Evolutionary conservation across 2,888 invertebrate genomes (phyloP).

Genomic region (Subacronicta megacephala): DNA sequence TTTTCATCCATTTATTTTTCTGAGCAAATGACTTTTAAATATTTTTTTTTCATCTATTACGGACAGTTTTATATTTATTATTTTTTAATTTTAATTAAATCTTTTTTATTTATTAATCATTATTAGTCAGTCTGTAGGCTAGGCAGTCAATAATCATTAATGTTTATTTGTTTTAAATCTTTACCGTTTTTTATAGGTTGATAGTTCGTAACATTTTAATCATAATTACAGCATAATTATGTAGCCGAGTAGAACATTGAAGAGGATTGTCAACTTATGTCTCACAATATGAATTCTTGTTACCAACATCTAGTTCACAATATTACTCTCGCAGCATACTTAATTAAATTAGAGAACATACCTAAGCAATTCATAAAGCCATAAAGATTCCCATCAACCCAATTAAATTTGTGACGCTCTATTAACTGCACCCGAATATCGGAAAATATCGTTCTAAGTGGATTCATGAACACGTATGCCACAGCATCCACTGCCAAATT

Average conservation of each 20-base stretch:
- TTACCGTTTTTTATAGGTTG: too few relatives aligned
- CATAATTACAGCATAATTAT: too few relatives aligned
- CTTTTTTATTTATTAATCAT: neutral
- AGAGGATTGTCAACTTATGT: too few relatives aligned
- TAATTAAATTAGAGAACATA: too few relatives aligned
- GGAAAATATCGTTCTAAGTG: constrained; percentile 42
- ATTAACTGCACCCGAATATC: constrained; percentile 39
- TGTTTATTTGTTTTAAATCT: too few relatives aligned
- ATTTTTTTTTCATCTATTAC: neutral
- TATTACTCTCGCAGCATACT: too few relatives aligned
- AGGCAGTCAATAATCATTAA: too few relatives aligned
- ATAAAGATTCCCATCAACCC: constrained; percentile 19
- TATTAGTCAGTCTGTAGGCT: too few relatives aligned
- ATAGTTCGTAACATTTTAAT: too few relatives aligned
- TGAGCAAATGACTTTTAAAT: neutral
- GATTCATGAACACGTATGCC: constrained; percentile 51
- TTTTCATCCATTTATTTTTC: constrained; percentile 5
- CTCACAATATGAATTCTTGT: too few relatives aligned
- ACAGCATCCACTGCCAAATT: constrained; percentile 43
- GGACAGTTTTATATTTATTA: neutral
- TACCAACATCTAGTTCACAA: too few relatives aligned
- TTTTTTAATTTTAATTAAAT: neutral
- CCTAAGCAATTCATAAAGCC: neutral
- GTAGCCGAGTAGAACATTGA: too few relatives aligned
- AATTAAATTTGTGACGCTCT: constrained; percentile 23